Percentiles rank a stretch among this genome's conserved stretches.
These are phyloP conservation scores for Volucella inanis DNA, from an alignment of 2,888 invertebrate species.

Conservation along the genomic window DNA sequence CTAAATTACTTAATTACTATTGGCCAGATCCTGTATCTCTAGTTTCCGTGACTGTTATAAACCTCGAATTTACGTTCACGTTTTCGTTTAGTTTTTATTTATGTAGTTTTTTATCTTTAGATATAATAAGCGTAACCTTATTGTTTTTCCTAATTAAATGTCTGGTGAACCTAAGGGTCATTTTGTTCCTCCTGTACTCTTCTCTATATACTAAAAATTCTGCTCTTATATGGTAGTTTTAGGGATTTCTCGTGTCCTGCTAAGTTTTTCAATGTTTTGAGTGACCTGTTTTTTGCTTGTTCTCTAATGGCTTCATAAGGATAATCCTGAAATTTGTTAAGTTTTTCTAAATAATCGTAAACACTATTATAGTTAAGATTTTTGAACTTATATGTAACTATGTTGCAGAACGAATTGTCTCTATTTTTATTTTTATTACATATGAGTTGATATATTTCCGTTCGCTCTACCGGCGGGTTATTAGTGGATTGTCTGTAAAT, in stretches of 20 bases:
- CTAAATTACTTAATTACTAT: no score
- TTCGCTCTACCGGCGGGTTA: no score
- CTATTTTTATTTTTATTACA: no score
- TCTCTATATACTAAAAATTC: slow-evolving; percentile 55
- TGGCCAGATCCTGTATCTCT: not conserved
- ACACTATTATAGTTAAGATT: slow-evolving; percentile 19
- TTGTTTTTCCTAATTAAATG: not conserved
- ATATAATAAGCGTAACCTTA: no score
- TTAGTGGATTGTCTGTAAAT: no score
- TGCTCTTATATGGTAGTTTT: slow-evolving; percentile 16
- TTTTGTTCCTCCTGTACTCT: slow-evolving; percentile 34
- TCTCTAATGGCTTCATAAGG: slow-evolving; percentile 53
- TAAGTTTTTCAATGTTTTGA: slow-evolving; percentile 50
- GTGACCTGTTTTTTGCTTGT: slow-evolving; percentile 23
- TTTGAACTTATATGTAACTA: slow-evolving; percentile 21
- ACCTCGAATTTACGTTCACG: no score
- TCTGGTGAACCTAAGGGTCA: slow-evolving; percentile 9
- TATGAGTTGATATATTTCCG: no score
- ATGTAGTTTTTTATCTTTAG: no score
- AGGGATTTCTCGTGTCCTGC: slow-evolving; percentile 44
- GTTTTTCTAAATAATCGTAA: slow-evolving; percentile 20
- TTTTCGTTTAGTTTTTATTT: no score
- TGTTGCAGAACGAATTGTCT: no score
- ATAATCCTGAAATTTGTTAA: slow-evolving; percentile 43
- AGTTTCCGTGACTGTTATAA: no score